phyloP scores from a whole-genome alignment of 37 sponge, comb jelly and placozoan genomes.

The Beroe ovata region DNA sequence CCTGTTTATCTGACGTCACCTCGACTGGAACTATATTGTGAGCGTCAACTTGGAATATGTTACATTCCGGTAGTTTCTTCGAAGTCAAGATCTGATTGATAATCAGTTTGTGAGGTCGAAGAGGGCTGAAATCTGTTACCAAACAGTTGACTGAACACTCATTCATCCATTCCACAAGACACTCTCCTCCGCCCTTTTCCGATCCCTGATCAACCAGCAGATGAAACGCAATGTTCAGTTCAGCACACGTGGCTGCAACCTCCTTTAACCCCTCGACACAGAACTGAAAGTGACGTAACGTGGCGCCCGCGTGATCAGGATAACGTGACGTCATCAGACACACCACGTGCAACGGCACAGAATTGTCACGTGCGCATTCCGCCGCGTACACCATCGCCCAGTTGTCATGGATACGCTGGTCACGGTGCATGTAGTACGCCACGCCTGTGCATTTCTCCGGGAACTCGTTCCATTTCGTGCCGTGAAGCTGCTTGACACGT shows the following conservation, averaged over 20 bases:
- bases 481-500: slow-evolving; percentile 26
- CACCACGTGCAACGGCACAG: slow-evolving; percentile 18
- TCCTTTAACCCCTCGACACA: slow-evolving; percentile 30
- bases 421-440: slow-evolving; percentile 59
- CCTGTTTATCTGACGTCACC: slow-evolving; percentile 34
- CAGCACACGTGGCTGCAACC: not conserved
- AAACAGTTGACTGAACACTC: slow-evolving; percentile 18
- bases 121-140: slow-evolving; percentile 41
- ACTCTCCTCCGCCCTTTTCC: not conserved
- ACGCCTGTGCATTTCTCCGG: not conserved
- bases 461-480: not conserved
- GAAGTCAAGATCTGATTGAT: not conserved
- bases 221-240: slow-evolving; percentile 51
- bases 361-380: not conserved
- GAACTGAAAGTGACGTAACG: not conserved
- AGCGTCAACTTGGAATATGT: slow-evolving; percentile 34
- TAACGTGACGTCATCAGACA: not conserved
- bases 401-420: slow-evolving; percentile 62
- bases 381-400: slow-evolving; percentile 47
- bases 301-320: not conserved
- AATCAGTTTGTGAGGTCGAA: slow-evolving; percentile 1
- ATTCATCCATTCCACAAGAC: slow-evolving; percentile 1
- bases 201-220: not conserved
- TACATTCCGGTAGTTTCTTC: not conserved
- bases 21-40: slow-evolving; percentile 49